Evolutionary conservation across 1,140 invertebrate species (phyloP).

Genomic region (Dendrolimus punctatus): DNA sequence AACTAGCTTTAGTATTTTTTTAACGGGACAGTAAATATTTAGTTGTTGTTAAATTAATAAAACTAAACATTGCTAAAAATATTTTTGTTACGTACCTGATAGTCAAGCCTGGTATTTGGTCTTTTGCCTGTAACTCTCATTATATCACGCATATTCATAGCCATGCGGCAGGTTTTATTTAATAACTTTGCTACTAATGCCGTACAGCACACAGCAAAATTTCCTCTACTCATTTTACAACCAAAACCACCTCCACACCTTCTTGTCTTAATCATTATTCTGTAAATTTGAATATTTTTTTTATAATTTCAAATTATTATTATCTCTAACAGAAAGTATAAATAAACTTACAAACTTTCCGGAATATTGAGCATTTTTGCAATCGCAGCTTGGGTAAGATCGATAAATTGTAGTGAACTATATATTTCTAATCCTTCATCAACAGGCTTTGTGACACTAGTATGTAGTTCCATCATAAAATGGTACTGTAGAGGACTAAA

Average conservation of each 20-base stretch:
- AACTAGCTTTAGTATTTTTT: no score
- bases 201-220: conserved; percentile 69
- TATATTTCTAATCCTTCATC: conserved; percentile 76
- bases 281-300: no score
- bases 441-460: conserved; percentile 73
- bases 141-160: conserved; percentile 75
- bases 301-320: conserved; percentile 1
- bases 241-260: conserved; percentile 81
- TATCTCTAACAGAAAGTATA: no score
- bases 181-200: conserved; percentile 74
- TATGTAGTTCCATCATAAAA: conserved; percentile 77
- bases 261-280: conserved; percentile 74
- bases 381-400: conserved; percentile 73
- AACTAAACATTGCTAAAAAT: conserved; percentile 3
- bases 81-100: conserved; percentile 23
- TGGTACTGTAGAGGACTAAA: conserved; percentile 69
- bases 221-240: conserved; percentile 72
- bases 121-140: conserved; percentile 78
- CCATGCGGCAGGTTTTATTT: conserved; percentile 74
- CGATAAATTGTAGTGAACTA: conserved; percentile 75
- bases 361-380: conserved; percentile 68
- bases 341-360: conserved; percentile 30
- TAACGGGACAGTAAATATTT: no score
- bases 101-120: conserved; percentile 56
- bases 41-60: not conserved